Percentiles rank a stretch among this genome's conserved stretches.
These are phyloP conservation scores for Poeciliopsis turrubarensis DNA, from an alignment of 2,113 vertebrate species.

Conservation along the genomic window DNA sequence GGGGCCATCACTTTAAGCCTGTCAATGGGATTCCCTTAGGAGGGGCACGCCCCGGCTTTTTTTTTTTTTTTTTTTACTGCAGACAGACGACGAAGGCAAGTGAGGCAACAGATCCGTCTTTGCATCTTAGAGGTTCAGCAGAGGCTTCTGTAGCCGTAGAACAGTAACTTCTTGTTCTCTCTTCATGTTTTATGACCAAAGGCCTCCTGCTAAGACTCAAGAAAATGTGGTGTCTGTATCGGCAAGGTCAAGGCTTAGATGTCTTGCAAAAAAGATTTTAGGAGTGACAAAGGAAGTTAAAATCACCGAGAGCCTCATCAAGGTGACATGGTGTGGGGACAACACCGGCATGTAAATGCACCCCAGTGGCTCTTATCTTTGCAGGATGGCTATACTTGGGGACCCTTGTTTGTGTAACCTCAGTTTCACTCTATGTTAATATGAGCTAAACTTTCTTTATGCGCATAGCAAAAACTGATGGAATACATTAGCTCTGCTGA, in stretches of 20 bases:
- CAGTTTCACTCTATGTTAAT: constrained; percentile 2
- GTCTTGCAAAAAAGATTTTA: constrained; percentile 52
- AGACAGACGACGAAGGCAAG: constrained; percentile 49
- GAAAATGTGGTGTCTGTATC: constrained; percentile 22
- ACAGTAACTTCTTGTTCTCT: constrained; percentile 46
- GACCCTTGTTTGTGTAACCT: constrained; percentile 45
- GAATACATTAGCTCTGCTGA: constrained; percentile 29
- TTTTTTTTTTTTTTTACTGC: not conserved
- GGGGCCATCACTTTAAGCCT: constrained; percentile 65
- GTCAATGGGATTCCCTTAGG: constrained; percentile 73
- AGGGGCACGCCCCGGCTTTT: constrained; percentile 71
- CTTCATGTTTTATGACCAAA: constrained; percentile 52
- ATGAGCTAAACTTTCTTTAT: constrained; percentile 36
- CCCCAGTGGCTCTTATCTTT: constrained; percentile 30
- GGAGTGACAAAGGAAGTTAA: constrained; percentile 36
- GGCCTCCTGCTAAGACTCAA: constrained; percentile 47
- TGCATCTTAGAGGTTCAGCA: constrained; percentile 51
- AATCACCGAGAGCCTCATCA: constrained; percentile 38
- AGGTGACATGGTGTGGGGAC: constrained; percentile 53
- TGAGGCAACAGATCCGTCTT: constrained; percentile 52
- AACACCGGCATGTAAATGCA: constrained; percentile 56
- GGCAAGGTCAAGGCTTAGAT: constrained; percentile 67
- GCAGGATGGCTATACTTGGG: constrained; percentile 15
- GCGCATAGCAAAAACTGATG: constrained; percentile 10
- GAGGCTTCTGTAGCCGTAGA: constrained; percentile 34